Base-by-base conservation (phyloP, 2,888 invertebrate species). In the Orthosia gracilis region DNA sequence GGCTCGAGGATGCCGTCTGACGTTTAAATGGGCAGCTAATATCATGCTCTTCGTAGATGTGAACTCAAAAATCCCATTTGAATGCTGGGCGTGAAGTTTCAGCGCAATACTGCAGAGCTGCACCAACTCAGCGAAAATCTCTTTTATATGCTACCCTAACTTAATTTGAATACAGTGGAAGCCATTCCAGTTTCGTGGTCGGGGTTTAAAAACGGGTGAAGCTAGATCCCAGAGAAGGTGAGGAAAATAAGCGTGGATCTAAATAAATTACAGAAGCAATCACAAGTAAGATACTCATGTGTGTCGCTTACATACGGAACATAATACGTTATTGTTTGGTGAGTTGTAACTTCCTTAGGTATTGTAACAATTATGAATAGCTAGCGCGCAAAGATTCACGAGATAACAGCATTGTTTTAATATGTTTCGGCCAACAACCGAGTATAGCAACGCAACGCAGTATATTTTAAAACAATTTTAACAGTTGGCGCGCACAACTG, bases 51-150 rank as follows among this genome's bases (percentile, higher is more conserved):
- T 73, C 69, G 82, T 77, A 75, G 82, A 76, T 80, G 80, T 80
- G 78, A 75, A 76, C 82, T 87, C 81, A 85, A 87, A 88, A 84
- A 85, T 83, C 84, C 79, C 76, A 85, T 88, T 88, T 88, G 83
- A 82, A 83, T 83, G 73, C 75, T 80, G 61, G 65, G 73, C 72
- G 81, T 69, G 74, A 87, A 88, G 79, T 87, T 85, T 67, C 61
- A 80, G 69, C 62, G 70, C 78, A 78, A 78, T 74, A 69, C 79
- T 74, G 82, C 82, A 87, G 77, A 73, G 71, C 79, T 69, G 65
- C 75, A 80, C 69, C 73, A 81, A 84, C 82, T 77, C 81, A 69
- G 81, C 80, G 69, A 72, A 84, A 89, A 88, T 84, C 87, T 86
- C 81, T 85, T 86, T 85, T 85, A 85, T 83, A 79, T 82, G 72